Evolutionary conservation across 2,797 vertebrate genomes (phyloP), one percentile per base, ranked within the genome.

Genomic region (Craterocephalus amniculus): DNA sequence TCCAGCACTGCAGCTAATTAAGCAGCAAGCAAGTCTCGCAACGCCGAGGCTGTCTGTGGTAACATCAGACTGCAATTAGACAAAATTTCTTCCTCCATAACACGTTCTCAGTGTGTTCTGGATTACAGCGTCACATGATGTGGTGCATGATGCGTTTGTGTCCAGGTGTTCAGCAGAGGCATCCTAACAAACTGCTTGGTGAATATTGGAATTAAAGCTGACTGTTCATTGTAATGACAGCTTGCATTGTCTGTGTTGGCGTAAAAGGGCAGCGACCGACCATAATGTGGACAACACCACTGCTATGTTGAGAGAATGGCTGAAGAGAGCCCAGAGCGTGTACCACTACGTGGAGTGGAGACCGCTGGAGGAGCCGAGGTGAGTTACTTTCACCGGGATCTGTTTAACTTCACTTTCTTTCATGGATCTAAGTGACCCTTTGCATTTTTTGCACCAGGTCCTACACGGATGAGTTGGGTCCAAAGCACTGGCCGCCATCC

Each of bases 321-420:
- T 99, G 91, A 97, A 93, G 84, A 93, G 83, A 0, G 95, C 96
- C 0, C 96, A 96, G 92, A 88, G 80, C 12, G 40, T 94, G 31
- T 99, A 99, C 81, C 98, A 99, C 12, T 96, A 96, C 0, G 95
- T 99, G 75, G 98, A 99, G 84, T 99, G 98, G 98, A 95, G 97
- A 35, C 97, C 97, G 0, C 94, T 98, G 96, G 95, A 96, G 14
- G 95, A 96, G 2, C 98, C 97, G 0, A 92, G 56, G 98, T 99
- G 85, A 95, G 95, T 32, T 24, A 2, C 18, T 3, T 14, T 16
- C 22, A 55, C 24, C 18, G 24, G 29, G 4, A 26, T 9, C 20
- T 10, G 20, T 54, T 10, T 20, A 7, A 64, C 31, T 27, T 43
- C 29, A 18, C 20, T 7, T 56, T 8, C 26, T 45, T 38, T n/a